Evolutionary conservation across 1,140 invertebrate species (phyloP).

Genomic region (Bombus cullumanus): DNA sequence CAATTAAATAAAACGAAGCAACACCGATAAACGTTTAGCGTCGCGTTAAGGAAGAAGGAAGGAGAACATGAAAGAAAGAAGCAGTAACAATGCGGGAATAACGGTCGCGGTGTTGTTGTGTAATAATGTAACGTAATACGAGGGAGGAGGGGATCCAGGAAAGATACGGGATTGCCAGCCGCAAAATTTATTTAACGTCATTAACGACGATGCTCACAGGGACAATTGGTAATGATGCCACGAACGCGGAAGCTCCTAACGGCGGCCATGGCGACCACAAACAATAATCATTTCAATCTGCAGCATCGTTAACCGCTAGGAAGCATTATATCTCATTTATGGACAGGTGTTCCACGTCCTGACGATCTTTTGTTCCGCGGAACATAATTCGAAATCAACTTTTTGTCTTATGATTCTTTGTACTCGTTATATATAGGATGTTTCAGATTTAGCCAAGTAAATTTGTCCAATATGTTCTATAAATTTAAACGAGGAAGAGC

Average conservation of each 20-base stretch:
- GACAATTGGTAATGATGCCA: slow-evolving; percentile 55
- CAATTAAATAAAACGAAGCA: background rate
- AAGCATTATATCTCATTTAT: slow-evolving; percentile 72
- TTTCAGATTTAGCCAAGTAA: background rate
- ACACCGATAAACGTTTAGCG: background rate
- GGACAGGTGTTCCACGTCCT: slow-evolving; percentile 55
- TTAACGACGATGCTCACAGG: slow-evolving; percentile 61
- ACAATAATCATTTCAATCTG: slow-evolving; percentile 75
- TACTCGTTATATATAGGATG: background rate
- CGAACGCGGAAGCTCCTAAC: slow-evolving; percentile 70
- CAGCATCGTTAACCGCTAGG: slow-evolving; percentile 69
- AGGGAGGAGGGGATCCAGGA: background rate
- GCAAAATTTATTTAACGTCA: slow-evolving; percentile 70
- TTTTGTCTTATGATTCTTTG: slow-evolving; percentile 9
- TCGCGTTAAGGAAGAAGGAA: no score
- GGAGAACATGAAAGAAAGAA: no score
- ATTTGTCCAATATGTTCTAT: no score
- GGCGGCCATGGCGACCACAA: slow-evolving; percentile 65
- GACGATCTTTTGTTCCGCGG: slow-evolving; percentile 5
- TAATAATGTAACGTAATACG: background rate
- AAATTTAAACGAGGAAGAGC: no score
- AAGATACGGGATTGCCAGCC: slow-evolving; percentile 46
- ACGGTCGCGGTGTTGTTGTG: background rate
- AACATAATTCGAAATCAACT: background rate
- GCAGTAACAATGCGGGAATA: background rate